These are phyloP conservation scores for Exephanes ischioxanthus DNA, from an alignment of 2,888 invertebrate genomes.

Conservation along the genomic window DNA sequence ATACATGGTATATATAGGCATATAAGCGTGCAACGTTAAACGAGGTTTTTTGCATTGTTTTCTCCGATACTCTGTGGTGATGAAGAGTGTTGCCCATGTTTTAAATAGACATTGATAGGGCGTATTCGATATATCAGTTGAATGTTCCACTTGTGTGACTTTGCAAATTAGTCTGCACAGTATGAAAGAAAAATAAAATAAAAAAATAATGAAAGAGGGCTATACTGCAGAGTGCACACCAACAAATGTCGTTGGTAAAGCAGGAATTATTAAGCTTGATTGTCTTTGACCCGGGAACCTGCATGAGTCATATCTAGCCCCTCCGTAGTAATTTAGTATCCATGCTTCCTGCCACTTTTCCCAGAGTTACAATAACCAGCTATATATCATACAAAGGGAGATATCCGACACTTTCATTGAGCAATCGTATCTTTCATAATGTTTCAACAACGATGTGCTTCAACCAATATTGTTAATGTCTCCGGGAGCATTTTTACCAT, in stretches of 20 bases:
- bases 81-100: not conserved
- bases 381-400: slow-evolving; percentile 25
- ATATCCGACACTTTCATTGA: not conserved
- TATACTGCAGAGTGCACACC: not conserved
- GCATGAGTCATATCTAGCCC: slow-evolving; percentile 76
- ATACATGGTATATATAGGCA: not conserved
- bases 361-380: slow-evolving; percentile 40
- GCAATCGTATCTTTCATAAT: not conserved
- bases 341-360: slow-evolving; percentile 70
- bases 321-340: slow-evolving; percentile 72
- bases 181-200: not conserved
- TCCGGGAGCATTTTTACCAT: not conserved
- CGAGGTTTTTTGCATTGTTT: not conserved
- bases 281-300: slow-evolving; percentile 69
- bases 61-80: not conserved
- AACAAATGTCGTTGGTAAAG: slow-evolving; percentile 18
- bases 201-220: slow-evolving; percentile 23
- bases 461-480: not conserved
- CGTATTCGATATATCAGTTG: slow-evolving; percentile 15
- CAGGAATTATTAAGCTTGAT: slow-evolving; percentile 69
- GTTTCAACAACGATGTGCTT: not conserved
- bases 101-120: slow-evolving; percentile 2
- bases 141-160: slow-evolving; percentile 28
- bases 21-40: not conserved
- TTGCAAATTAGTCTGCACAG: slow-evolving; percentile 4